Conservation (phyloP, 2,113 vertebrate species). For the Callionymus lyra region DNA sequence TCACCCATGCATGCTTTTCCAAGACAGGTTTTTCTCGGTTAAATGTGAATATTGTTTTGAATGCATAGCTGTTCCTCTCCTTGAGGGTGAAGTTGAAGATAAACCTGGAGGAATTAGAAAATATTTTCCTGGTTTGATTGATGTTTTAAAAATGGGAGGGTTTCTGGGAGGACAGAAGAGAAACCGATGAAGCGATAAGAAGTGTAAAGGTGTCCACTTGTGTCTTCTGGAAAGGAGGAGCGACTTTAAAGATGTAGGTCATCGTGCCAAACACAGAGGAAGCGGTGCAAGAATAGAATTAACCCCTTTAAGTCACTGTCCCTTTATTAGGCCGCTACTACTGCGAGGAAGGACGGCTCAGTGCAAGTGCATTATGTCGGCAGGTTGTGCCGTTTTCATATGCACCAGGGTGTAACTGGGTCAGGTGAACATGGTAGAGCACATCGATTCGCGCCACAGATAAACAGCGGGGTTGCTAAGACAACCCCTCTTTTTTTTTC, state of each 20-base stretch:
- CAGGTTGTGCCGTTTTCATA: constrained; percentile 13
- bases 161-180: constrained; percentile 2
- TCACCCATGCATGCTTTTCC: constrained; percentile 24
- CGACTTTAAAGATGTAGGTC: constrained; percentile 24
- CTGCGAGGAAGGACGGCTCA: neutral
- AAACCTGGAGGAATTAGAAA: too few species aligned
- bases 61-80: neutral
- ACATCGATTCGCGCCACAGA: constrained; percentile 27
- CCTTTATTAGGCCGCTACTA: constrained; percentile 5
- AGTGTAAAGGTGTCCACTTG: constrained; percentile 4
- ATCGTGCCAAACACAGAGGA: constrained; percentile 24
- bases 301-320: neutral
- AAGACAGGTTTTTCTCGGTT: neutral
- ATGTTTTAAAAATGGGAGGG: constrained; percentile 10
- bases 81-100: too few species aligned
- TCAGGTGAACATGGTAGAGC: constrained; percentile 42
- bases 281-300: neutral
- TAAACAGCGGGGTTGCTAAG: constrained; percentile 35
- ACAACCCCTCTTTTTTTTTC: constrained; percentile 21
- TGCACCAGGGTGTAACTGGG: constrained; percentile 34
- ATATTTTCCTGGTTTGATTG: too few species aligned
- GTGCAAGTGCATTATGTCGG: neutral
- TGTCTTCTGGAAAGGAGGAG: constrained; percentile 5
- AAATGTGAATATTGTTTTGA: neutral
- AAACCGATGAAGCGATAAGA: constrained; percentile 14